A percentile compares a stretch with the other conserved stretches of the same genome.
Evolutionary conservation across 2,888 invertebrate species (phyloP).

Genomic region (Zaprionus lineosus): DNA sequence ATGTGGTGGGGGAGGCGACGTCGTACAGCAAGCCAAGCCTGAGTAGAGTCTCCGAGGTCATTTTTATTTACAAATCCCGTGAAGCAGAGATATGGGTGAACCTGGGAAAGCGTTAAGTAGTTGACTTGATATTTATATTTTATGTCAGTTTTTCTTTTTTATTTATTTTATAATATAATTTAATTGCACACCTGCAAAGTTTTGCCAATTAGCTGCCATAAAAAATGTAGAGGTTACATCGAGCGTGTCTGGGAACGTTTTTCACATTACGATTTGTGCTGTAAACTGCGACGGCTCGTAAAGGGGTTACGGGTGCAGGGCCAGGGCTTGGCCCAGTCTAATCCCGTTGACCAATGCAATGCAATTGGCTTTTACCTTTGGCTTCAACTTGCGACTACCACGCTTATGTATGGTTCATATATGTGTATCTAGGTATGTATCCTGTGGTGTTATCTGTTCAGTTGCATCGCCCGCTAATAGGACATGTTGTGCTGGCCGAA

Average conservation of each 20-base stretch:
- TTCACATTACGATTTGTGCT: constrained; percentile 36
- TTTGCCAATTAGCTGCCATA: constrained; percentile 31
- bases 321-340: background rate
- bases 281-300: constrained; percentile 27
- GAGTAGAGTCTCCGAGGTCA: no score
- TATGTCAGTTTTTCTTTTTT: no score
- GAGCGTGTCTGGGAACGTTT: constrained; percentile 25
- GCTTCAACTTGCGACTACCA: no score
- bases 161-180: background rate
- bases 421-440: background rate
- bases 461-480: constrained; percentile 55
- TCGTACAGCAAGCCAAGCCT: no score
- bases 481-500: constrained; percentile 37
- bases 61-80: no score
- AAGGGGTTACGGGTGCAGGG: background rate
- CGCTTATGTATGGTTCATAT: no score
- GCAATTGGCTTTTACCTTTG: constrained; percentile 53
- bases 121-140: no score
- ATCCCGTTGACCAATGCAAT: constrained; percentile 27
- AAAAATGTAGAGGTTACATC: constrained; percentile 16
- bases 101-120: no score
- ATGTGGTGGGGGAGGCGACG: no score
- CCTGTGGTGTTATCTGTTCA: constrained; percentile 51
- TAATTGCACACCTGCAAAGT: constrained; percentile 12
- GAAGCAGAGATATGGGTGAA: no score